Base-by-base conservation (phyloP, 2,888 invertebrate genomes). In the Acrocera orbiculus region DNA sequence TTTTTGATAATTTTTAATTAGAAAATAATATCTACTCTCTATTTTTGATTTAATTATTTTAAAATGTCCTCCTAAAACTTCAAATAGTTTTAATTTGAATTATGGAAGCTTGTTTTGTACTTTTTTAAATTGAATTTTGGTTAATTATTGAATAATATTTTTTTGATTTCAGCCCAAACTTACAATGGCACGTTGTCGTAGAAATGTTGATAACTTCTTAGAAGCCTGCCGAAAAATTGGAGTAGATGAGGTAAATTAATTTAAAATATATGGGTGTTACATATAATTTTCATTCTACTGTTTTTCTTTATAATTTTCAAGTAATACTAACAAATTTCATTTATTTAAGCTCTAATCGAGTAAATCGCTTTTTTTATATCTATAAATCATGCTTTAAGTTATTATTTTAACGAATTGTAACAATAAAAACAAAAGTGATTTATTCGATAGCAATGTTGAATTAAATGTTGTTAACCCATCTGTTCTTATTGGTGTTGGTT, bases 131-230 rank as follows among this genome's bases (percentile, higher is more conserved):
- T 11, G 11, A 3, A 16, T 8, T 14, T 9, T 4, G 5, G 9
- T 17, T 28, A 27, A 13, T 17, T 17, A 27, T 40, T 27, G 40
- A n/a, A 22, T 22, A 31, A 22, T 30, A 31, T 40, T 32, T 16
- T 35, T 36, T 40, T 46, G 45, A 37, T 70, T 87, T 81, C 82
- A 92, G 90, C 89, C 90, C 23, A 90, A 90, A 61, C 61, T 93
- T 46, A 85, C 90, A n/a, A 81, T 87, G 76, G 87, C 92, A 26
- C 74, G 92, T 48, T 90, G 90, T 65, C 70, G 90, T 49, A 70
- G 86, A 51, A 93, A 93, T 58, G 90, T 93, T 17, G 92, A 93
- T 56, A 92, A 92, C 63, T 93, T 93, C 54, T 63, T 93, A 46
- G 89, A 90, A 52, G 92, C 92, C 15, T 93, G 92, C 61, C 70